Percentiles rank a stretch among this genome's conserved stretches.
Evolutionary conservation across 2,888 invertebrate species (phyloP).

Genomic region (Lycocerus yunnanus): DNA sequence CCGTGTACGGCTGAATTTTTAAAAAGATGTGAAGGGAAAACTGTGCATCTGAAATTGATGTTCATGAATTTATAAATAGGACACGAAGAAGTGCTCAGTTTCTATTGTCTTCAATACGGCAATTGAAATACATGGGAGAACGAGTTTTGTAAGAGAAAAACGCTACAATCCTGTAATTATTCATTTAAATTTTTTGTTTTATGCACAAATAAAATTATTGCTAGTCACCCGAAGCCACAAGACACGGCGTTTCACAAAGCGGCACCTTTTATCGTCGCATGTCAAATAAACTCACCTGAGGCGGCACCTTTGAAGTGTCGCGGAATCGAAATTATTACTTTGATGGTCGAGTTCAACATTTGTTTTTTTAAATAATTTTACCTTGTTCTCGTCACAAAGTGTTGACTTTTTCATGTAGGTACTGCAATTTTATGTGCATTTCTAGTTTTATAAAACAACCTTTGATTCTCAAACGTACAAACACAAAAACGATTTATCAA

Average conservation of each 20-base stretch:
- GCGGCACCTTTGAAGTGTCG: constrained; percentile 40
- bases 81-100: constrained; percentile 17
- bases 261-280: constrained; percentile 27
- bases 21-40: constrained; percentile 15
- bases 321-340: constrained; percentile 41
- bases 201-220: constrained; percentile 29
- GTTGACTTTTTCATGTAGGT: not conserved
- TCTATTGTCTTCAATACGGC: not conserved
- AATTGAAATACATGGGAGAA: not conserved
- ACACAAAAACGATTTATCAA: not conserved
- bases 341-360: constrained; percentile 29
- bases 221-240: constrained; percentile 26
- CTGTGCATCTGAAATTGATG: constrained; percentile 18
- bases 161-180: not conserved
- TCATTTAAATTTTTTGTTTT: constrained; percentile 8
- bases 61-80: constrained; percentile 25
- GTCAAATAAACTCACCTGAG: constrained; percentile 27
- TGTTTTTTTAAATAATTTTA: constrained; percentile 3
- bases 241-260: constrained; percentile 29
- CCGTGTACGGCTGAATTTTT: constrained; percentile 24
- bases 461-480: not conserved
- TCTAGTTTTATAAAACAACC: not conserved
- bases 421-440: not conserved
- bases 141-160: not conserved
- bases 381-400: not conserved